Evolutionary conservation across 2,888 invertebrate species (phyloP).

Genomic region (Corbicula japonica): DNA sequence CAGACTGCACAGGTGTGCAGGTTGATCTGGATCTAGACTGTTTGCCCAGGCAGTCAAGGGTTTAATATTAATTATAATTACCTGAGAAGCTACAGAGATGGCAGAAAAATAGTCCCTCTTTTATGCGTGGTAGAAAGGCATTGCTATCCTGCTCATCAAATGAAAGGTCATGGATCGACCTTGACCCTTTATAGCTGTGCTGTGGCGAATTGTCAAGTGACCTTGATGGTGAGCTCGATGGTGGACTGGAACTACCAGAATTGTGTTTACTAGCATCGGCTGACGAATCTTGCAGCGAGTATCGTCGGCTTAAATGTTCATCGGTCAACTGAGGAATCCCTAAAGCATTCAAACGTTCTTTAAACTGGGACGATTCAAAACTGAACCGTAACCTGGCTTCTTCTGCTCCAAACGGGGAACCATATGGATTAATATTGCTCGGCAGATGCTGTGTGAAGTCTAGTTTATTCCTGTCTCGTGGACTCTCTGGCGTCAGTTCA

Average conservation of each 20-base stretch:
- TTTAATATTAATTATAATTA: no score
- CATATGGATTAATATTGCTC: constrained; percentile 44
- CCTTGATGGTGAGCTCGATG: constrained; percentile 41
- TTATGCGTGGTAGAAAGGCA: constrained; percentile 45
- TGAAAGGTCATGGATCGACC: constrained; percentile 44
- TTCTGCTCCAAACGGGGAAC: constrained; percentile 47
- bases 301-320: constrained; percentile 25
- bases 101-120: constrained; percentile 86
- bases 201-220: constrained; percentile 10
- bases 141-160: constrained; percentile 51
- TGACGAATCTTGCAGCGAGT: constrained; percentile 25
- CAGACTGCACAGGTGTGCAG: no score
- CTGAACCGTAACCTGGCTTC: constrained; percentile 53
- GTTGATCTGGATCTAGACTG: no score
- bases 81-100: constrained; percentile 88
- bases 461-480: constrained; percentile 6
- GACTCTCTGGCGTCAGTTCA: constrained; percentile 33
- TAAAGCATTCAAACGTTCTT: constrained; percentile 21
- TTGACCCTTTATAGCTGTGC: constrained; percentile 8
- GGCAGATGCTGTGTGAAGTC: constrained; percentile 48
- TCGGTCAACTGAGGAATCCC: constrained; percentile 14
- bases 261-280: neutral
- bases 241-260: constrained; percentile 22
- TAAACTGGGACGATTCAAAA: constrained; percentile 46
- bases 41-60: no score